Evolutionary conservation across 2,888 invertebrate species (phyloP).

Genomic region (Pachymerium ferrugineum): DNA sequence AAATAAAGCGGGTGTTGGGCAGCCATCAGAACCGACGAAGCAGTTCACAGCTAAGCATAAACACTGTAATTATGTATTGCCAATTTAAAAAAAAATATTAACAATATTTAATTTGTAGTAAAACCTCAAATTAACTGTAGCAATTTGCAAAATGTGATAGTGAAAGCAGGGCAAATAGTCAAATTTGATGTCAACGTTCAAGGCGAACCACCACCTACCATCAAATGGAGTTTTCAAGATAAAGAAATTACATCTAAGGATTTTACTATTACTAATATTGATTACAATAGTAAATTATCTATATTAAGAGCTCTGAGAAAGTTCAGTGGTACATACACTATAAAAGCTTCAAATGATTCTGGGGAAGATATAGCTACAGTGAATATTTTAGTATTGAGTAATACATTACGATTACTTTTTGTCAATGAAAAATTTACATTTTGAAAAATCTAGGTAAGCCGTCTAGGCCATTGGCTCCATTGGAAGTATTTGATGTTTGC

Average conservation of each 20-base stretch:
- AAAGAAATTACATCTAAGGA: slow-evolving; percentile 41
- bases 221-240: slow-evolving; percentile 48
- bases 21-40: slow-evolving; percentile 73
- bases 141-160: slow-evolving; percentile 78
- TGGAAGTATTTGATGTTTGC: slow-evolving; percentile 47
- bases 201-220: slow-evolving; percentile 64
- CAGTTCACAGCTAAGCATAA: slow-evolving; percentile 78
- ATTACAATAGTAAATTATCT: slow-evolving; percentile 50
- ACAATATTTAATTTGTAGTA: slow-evolving; percentile 53
- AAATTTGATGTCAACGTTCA: slow-evolving; percentile 84
- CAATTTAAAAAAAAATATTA: background rate
- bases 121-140: slow-evolving; percentile 88
- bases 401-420: background rate
- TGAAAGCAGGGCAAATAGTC: slow-evolving; percentile 89
- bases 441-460: slow-evolving; percentile 37
- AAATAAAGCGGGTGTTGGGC: slow-evolving; percentile 90
- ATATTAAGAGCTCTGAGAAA: slow-evolving; percentile 45
- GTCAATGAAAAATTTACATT: background rate
- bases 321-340: slow-evolving; percentile 47
- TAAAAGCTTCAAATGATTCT: slow-evolving; percentile 46
- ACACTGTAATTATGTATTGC: slow-evolving; percentile 53
- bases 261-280: slow-evolving; percentile 47
- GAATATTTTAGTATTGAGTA: slow-evolving; percentile 43
- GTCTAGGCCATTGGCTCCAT: slow-evolving; percentile 43
- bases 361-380: slow-evolving; percentile 48